These are phyloP conservation scores for Nicator chloris DNA, from an alignment of 2,113 vertebrate genomes.

Conservation along the genomic window DNA sequence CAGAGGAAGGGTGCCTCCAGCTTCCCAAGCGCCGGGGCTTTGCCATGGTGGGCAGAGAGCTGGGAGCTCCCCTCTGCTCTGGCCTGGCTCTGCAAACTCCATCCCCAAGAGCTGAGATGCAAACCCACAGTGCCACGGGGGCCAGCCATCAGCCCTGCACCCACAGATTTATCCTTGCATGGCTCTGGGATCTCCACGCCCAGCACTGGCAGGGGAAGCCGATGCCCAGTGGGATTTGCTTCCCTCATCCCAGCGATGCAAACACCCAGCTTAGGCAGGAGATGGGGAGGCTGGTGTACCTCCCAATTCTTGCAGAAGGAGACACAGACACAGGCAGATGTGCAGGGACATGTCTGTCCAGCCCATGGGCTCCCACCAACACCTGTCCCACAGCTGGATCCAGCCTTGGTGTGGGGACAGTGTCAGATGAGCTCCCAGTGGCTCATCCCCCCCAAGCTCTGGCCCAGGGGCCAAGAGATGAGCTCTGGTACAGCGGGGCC, in stretches of 20 bases:
- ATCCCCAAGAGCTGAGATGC: fast-evolving
- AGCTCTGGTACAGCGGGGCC: not conserved
- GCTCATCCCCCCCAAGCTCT: fast-evolving
- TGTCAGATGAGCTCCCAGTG: not conserved
- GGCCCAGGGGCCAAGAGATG: not conserved
- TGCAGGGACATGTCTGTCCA: fast-evolving
- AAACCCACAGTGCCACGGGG: not conserved
- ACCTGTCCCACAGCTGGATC: not conserved
- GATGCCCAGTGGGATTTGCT: fast-evolving
- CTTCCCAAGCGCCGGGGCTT: not conserved
- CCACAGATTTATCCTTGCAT: not conserved
- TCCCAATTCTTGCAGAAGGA: not conserved
- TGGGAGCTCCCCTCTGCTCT: not conserved
- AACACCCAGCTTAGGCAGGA: not conserved
- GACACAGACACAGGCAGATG: fast-evolving
- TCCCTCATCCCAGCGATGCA: fast-evolving
- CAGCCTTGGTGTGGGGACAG: fast-evolving
- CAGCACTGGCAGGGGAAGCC: not conserved
- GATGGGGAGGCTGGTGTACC: not conserved
- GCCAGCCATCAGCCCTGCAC: not conserved
- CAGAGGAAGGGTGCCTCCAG: not conserved
- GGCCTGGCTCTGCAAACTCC: not conserved
- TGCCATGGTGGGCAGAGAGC: not conserved
- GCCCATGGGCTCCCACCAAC: fast-evolving
- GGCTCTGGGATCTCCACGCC: fast-evolving